Percentiles rank a stretch among this genome's conserved stretches.
phyloP scores from a whole-genome alignment of 1,140 invertebrate species.

The Cephus cinctus region DNA sequence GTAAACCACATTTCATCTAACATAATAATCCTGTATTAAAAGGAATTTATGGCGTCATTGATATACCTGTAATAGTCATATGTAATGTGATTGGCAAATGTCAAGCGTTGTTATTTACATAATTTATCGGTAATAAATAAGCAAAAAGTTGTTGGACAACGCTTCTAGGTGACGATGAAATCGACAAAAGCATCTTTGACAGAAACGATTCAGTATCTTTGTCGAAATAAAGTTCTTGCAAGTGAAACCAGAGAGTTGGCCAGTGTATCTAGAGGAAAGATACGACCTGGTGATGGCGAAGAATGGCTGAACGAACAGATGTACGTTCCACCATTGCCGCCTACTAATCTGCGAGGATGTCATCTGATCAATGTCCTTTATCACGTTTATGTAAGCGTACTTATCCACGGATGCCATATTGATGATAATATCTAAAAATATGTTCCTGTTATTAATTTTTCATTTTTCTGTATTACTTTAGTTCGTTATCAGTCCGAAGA shows the following conservation, averaged over 20 bases:
- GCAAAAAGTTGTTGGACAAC: no score
- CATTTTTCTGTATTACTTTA: constrained; percentile 51
- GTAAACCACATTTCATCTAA: background rate
- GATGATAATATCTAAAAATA: background rate
- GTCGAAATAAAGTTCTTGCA: constrained; percentile 81
- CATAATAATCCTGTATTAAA: no score
- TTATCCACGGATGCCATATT: background rate
- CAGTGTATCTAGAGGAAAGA: constrained; percentile 77
- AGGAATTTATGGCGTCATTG: no score
- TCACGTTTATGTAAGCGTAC: constrained; percentile 85
- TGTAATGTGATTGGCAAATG: no score
- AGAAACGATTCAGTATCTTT: constrained; percentile 88
- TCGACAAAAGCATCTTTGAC: constrained; percentile 54
- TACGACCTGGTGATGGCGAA: constrained; percentile 76
- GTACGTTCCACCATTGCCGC: constrained; percentile 91
- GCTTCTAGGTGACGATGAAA: constrained; percentile 53
- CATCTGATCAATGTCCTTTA: constrained; percentile 94
- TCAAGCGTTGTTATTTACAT: no score
- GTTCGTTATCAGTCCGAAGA: constrained; percentile 90
- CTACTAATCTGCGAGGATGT: constrained; percentile 93
- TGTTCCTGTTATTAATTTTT: constrained; percentile 5
- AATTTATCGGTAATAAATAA: constrained; percentile 1
- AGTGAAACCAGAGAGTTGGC: constrained; percentile 85
- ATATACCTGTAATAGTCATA: no score
- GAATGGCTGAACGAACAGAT: constrained; percentile 89